Base-by-base conservation (phyloP, 1,140 invertebrate species). In the Battus philenor region DNA sequence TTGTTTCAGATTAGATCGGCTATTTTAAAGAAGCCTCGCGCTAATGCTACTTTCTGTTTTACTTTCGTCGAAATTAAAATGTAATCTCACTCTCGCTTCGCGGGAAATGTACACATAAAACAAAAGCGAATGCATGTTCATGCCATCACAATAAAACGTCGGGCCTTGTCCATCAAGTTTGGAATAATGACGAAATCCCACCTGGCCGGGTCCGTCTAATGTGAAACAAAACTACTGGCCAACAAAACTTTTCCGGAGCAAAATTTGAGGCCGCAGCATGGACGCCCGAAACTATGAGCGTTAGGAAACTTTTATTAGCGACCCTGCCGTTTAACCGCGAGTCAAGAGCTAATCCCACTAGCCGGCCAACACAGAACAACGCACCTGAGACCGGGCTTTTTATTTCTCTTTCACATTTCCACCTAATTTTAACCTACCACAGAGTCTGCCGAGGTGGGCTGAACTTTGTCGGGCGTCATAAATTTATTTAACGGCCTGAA, bases 401-500 rank as follows among this genome's bases (percentile, higher is more conserved):
- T 82, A 74, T 75, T 79, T 71, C 65, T 66, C 59, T 58, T 68
- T 61, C 75, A 56, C 73, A 72, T 83, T 78, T 51, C 68, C 70
- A 80, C 80, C 80, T 75, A 82, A 80, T 84, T 79, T 76, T 55
- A 69, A 60, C 57, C 33, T 34, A 54, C 69, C 68, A 59, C 67
- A 66, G 64, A 68, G 58, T 56, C 54, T 61, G 58, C 55, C 59
- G 57, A 77, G 79, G 75, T 74, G 78, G 70, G 76, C 63, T 77
- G 76, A 82, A 81, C 78, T 82, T 80, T 79, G 77, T 80, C 67
- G 75, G 77, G 74, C 66, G 67, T 85, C 80, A 85, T 85, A 85
- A 85, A 85, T 85, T 85, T 80, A 82, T 82, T 84, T 82, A 82
- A 85, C 81, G 78, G 71, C 78, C 73, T 71, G 64, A 74, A 81